Evolutionary conservation across 2,888 invertebrate species (phyloP), one percentile per base, ranked within the genome.

Genomic region (Heliconius cydno): DNA sequence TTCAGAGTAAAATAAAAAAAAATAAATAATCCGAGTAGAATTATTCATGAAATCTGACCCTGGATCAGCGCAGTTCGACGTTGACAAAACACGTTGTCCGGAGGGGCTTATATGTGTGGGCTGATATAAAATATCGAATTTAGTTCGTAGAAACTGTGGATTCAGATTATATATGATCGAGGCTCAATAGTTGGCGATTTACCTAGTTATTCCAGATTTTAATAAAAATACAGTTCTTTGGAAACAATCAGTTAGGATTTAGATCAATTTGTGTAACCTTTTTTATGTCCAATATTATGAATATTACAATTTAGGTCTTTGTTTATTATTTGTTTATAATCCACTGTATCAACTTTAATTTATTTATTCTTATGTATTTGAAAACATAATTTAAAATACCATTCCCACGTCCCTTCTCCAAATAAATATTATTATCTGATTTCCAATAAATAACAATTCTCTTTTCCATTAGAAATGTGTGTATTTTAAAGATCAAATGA

Each of bases 71-170:
- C 57, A 57, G 74, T 75, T 74, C 70, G 77, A 68, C 65, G 70
- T 79, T 28, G 71, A 76, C 70, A 76, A 71, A 77, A 71, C 72
- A 76, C 75, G 71, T 76, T 76, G 79, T 79, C 79, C 70, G 25
- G 77, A 78, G 75, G 41, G 78, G 76, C 80, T 80, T 80, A 78
- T 67, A 81, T 79, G 72, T 72, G 79, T 75, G 60, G 77, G n/a
- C n/a, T n/a, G n/a, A 81, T 71, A 57, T 74, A 63, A 77, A 79
- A 82, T 77, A 70, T 75, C 70, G 70, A 75, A 75, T 71, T 77
- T 79, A 77, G 77, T 77, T 41, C 70, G 76, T 79, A 74, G 70
- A 77, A 65, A 41, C 74, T 75, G 19, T 46, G 30, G 22, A 57
- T 72, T 28, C 19, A 74, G n/a, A 30, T 38, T 38, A 70, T 68